Percentiles rank a stretch among this genome's conserved stretches.
Conservation (phyloP, 2,113 vertebrate genomes). For the Hippocampus comes region DNA sequence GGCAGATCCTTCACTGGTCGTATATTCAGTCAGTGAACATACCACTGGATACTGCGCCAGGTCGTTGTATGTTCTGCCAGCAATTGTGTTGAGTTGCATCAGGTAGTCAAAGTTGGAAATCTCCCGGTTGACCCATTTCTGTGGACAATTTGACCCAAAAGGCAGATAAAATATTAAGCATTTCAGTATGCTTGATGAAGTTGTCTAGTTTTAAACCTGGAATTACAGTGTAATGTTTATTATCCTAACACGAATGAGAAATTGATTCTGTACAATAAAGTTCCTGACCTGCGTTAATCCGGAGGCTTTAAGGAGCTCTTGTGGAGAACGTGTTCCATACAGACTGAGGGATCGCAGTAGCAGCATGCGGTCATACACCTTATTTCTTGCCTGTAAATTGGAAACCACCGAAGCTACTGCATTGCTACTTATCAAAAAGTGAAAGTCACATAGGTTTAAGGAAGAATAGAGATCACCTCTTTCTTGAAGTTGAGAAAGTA, state of each 20-base stretch:
- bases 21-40: conserved; percentile 33
- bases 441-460: neutral
- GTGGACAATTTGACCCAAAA: conserved; percentile 18
- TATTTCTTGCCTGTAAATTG: conserved; percentile 83
- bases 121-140: conserved; percentile 98
- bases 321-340: conserved; percentile 86
- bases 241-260: neutral
- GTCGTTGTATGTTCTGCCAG: conserved; percentile 94
- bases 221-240: neutral
- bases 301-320: conserved; percentile 90
- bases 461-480: conserved; percentile 73
- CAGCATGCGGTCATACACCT: conserved; percentile 88
- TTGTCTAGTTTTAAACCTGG: neutral
- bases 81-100: conserved; percentile 97
- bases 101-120: conserved; percentile 98
- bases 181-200: neutral
- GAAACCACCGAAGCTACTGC: neutral
- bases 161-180: neutral
- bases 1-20: neutral
- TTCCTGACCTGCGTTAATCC: conserved; percentile 87
- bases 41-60: conserved; percentile 98
- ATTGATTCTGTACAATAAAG: neutral
- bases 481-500: conserved; percentile 98
- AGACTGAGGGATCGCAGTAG: conserved; percentile 85
- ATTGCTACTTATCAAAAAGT: neutral